Percentiles rank a stretch among this genome's conserved stretches.
Evolutionary conservation across 1,140 invertebrate genomes (phyloP).

Genomic region (Megalonaias nervosa): DNA sequence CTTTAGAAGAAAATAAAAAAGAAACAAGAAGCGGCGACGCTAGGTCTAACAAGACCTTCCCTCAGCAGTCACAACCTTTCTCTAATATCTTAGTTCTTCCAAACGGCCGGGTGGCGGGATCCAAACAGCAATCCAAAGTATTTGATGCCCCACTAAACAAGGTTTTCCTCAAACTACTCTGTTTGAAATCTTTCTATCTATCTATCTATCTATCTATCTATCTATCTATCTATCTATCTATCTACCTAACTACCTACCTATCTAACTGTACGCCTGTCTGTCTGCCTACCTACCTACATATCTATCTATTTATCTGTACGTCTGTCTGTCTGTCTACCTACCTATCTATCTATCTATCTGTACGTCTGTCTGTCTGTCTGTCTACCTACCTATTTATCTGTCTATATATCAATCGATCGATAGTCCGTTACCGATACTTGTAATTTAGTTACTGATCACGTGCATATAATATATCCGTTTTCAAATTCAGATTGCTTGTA

Average conservation of each 20-base stretch:
- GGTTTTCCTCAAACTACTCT: neutral
- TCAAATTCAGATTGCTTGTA: too few relatives aligned
- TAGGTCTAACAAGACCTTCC: too few relatives aligned
- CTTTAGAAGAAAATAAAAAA: too few relatives aligned
- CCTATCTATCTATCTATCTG: too few relatives aligned
- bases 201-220: neutral
- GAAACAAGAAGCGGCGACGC: too few relatives aligned
- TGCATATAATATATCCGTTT: too few relatives aligned
- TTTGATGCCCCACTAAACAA: constrained; percentile 8
- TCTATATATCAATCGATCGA: too few relatives aligned
- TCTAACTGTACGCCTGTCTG: neutral
- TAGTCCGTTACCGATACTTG: too few relatives aligned
- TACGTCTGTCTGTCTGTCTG: too few relatives aligned
- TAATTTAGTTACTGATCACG: too few relatives aligned
- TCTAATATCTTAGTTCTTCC: constrained; percentile 4
- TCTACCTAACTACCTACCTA: neutral
- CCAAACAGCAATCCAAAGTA: constrained; percentile 23
- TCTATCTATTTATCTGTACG: neutral
- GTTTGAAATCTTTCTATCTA: neutral
- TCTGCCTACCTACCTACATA: neutral
- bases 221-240: neutral
- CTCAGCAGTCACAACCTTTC: too few relatives aligned
- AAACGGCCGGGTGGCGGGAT: constrained; percentile 23
- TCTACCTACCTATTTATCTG: too few relatives aligned
- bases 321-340: neutral